phyloP scores from a whole-genome alignment of 2,113 vertebrate species.

The Talpa occidentalis region DNA sequence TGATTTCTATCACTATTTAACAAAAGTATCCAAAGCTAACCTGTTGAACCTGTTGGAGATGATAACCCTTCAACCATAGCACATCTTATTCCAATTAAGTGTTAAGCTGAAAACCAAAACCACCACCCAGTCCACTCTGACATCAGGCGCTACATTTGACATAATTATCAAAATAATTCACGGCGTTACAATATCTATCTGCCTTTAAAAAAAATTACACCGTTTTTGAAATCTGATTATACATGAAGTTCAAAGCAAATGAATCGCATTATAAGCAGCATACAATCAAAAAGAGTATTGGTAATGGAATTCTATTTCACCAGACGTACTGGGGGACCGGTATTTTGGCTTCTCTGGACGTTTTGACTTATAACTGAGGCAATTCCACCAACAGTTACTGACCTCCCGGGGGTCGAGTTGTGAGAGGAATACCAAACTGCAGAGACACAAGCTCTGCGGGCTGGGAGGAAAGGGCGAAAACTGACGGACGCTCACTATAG shows the following conservation, averaged over 20 bases:
- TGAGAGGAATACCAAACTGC: not conserved
- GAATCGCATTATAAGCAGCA: not conserved
- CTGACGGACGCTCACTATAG: not conserved
- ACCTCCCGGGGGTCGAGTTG: not conserved
- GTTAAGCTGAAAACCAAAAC: not conserved
- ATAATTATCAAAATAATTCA: conserved; percentile 28
- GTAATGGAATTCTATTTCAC: not conserved
- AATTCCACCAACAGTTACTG: not conserved
- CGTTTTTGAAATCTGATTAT: not conserved
- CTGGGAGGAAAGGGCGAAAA: not conserved
- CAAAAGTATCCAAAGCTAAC: conserved; percentile 6
- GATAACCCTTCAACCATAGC: not conserved
- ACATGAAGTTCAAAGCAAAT: conserved; percentile 24
- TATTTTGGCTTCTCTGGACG: not conserved
- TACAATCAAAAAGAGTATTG: not conserved
- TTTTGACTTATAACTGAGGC: not conserved
- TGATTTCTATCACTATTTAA: conserved; percentile 17
- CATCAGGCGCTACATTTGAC: not conserved
- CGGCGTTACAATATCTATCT: conserved; percentile 34
- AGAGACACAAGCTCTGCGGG: not conserved
- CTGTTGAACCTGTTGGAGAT: not conserved
- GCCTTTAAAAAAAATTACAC: not conserved
- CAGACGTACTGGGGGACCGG: not conserved
- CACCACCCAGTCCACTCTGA: not conserved
- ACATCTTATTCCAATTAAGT: conserved; percentile 28